phyloP scores from a whole-genome alignment of 2,888 invertebrate species.

The Thereva nobilitata region DNA sequence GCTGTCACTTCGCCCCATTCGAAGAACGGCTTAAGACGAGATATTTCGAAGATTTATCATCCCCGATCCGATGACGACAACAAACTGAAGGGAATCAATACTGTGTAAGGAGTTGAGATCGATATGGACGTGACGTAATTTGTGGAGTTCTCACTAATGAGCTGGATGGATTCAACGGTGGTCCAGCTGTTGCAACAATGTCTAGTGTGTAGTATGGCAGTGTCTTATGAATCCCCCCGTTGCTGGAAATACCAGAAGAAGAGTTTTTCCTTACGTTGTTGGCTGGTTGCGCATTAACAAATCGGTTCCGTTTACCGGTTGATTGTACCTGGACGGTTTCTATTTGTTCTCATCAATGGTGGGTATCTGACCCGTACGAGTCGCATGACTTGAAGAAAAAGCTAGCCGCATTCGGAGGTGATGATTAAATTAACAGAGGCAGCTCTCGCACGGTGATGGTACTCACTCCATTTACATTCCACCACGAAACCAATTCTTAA shows the following conservation, averaged over 20 bases:
- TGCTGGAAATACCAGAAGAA: no score
- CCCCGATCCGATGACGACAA: slow-evolving; percentile 10
- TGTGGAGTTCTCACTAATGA: no score
- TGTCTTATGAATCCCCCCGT: no score
- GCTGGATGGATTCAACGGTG: no score
- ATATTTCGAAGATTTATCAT: slow-evolving; percentile 29
- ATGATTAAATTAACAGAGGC: slow-evolving; percentile 30
- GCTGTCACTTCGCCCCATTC: slow-evolving; percentile 17
- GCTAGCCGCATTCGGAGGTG: slow-evolving; percentile 21
- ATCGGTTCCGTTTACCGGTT: background rate
- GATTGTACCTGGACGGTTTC: background rate
- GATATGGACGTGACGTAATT: no score
- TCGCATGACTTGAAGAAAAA: slow-evolving; percentile 30
- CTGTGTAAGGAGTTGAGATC: background rate
- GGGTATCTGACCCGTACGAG: slow-evolving; percentile 17
- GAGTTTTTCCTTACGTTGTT: no score
- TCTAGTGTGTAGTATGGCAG: no score
- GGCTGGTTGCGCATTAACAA: background rate
- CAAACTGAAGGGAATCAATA: slow-evolving; percentile 20
- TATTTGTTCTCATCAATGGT: slow-evolving; percentile 25
- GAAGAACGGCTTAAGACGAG: slow-evolving; percentile 12
- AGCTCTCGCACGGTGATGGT: background rate
- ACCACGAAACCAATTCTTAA: no score
- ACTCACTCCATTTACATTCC: slow-evolving; percentile 14
- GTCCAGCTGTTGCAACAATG: no score